Percentiles rank a stretch among this genome's conserved stretches.
phyloP scores from a whole-genome alignment of 2,797 vertebrate species.

The Lagocephalus sceleratus region DNA sequence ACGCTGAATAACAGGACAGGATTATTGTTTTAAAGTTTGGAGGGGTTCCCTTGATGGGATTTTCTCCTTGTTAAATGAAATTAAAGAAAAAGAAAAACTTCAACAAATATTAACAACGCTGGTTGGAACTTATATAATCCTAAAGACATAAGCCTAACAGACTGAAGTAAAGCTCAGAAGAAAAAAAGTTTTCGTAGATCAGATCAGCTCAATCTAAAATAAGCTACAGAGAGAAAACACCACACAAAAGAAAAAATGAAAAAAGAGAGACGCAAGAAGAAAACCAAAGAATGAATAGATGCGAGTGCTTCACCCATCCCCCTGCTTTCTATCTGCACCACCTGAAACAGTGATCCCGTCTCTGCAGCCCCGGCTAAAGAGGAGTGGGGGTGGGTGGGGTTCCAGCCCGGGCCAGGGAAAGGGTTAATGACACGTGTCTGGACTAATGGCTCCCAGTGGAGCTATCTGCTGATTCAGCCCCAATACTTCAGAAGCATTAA shows the following conservation, averaged over 20 bases:
- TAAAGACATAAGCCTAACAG: too few relatives aligned
- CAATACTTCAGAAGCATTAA: constrained; percentile 86
- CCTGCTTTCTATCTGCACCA: constrained; percentile 21
- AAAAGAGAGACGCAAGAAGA: constrained; percentile 9
- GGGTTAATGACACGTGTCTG: constrained; percentile 84
- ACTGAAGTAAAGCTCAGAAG: too few relatives aligned
- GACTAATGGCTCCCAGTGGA: constrained; percentile 83
- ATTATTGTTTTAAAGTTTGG: too few relatives aligned
- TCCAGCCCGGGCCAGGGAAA: constrained; percentile 70
- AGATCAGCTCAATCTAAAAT: too few relatives aligned
- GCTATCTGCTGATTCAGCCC: constrained; percentile 86
- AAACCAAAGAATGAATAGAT: constrained; percentile 16
- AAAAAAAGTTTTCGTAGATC: too few relatives aligned
- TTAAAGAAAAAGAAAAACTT: too few relatives aligned
- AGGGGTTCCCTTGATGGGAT: too few relatives aligned
- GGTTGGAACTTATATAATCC: background rate
- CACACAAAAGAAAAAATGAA: constrained; percentile 9
- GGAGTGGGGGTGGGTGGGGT: constrained; percentile 26
- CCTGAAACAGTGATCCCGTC: constrained; percentile 44
- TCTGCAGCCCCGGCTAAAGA: constrained; percentile 13
- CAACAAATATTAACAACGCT: background rate
- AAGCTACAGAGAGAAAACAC: background rate
- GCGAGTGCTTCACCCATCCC: constrained; percentile 16
- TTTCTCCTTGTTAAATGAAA: too few relatives aligned
- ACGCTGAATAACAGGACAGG: too few relatives aligned